These are phyloP conservation scores for Listronotus bonariensis DNA, from an alignment of 1,140 invertebrate genomes.

Conservation along the genomic window DNA sequence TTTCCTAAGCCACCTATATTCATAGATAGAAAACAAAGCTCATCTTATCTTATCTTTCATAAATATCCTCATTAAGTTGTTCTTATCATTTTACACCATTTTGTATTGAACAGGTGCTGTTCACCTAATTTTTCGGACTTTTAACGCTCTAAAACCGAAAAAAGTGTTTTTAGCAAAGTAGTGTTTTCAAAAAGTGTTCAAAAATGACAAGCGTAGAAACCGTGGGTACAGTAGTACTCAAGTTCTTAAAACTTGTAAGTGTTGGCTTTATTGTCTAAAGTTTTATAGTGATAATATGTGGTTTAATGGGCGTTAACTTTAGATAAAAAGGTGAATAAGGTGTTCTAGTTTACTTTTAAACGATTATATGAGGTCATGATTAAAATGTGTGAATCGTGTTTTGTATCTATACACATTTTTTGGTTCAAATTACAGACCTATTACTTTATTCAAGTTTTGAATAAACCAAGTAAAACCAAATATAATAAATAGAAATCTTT, in stretches of 20 bases:
- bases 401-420: too few species aligned
- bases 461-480: too few species aligned
- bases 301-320: slow-evolving; percentile 20
- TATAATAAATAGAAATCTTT: too few species aligned
- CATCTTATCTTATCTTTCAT: slow-evolving; percentile 25
- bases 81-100: slow-evolving; percentile 29
- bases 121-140: slow-evolving; percentile 1
- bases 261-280: neutral
- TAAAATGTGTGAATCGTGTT: too few species aligned
- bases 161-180: neutral
- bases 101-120: slow-evolving; percentile 32
- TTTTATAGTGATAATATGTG: neutral
- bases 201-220: slow-evolving; percentile 37
- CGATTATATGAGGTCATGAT: too few species aligned
- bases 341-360: neutral
- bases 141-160: neutral
- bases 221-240: slow-evolving; percentile 36
- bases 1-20: slow-evolving; percentile 7
- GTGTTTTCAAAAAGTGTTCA: slow-evolving; percentile 2
- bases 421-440: too few species aligned
- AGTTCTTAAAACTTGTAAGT: slow-evolving; percentile 39
- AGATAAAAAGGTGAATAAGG: neutral
- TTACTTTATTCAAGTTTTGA: too few species aligned
- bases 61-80: slow-evolving; percentile 19
- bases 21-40: slow-evolving; percentile 21